A percentile compares a stretch with the other conserved stretches of the same genome.
phyloP scores from a whole-genome alignment of 2,797 vertebrate genomes.

The Tinamus major region DNA sequence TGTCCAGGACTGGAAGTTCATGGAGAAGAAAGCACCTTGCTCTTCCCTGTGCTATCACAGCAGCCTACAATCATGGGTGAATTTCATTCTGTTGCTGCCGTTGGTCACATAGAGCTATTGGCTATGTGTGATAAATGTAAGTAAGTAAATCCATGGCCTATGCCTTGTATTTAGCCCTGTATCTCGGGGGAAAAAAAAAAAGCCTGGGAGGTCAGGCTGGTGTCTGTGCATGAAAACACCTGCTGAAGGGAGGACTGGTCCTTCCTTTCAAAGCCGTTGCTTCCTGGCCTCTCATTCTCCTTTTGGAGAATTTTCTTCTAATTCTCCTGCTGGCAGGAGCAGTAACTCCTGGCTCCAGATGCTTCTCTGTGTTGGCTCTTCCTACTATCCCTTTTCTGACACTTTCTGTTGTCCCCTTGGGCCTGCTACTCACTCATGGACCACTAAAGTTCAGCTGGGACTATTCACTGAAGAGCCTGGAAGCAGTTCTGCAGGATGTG shows the following conservation, averaged over 20 bases:
- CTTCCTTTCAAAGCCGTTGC: not conserved
- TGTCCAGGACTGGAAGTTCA: not conserved
- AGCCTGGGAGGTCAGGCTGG: no score
- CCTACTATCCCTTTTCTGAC: not conserved
- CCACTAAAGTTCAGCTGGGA: not conserved
- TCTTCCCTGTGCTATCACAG: not conserved
- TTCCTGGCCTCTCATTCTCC: not conserved
- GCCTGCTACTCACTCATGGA: not conserved
- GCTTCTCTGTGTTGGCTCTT: not conserved
- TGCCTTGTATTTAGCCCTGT: no score
- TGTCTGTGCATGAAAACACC: no score
- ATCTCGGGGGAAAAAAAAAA: no score
- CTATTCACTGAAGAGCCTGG: not conserved
- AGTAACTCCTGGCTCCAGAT: not conserved
- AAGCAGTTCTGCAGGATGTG: accelerated
- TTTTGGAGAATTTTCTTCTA: not conserved
- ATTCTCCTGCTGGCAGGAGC: not conserved
- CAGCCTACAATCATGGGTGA: no score
- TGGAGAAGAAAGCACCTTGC: not conserved
- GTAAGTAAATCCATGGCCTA: not conserved
- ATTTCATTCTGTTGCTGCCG: not conserved
- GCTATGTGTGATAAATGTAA: not conserved
- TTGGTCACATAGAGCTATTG: not conserved
- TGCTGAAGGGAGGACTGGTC: no score
- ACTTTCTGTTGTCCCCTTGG: not conserved